phyloP scores from a whole-genome alignment of 2,113 vertebrate species.

The Plestiodon gilberti region DNA sequence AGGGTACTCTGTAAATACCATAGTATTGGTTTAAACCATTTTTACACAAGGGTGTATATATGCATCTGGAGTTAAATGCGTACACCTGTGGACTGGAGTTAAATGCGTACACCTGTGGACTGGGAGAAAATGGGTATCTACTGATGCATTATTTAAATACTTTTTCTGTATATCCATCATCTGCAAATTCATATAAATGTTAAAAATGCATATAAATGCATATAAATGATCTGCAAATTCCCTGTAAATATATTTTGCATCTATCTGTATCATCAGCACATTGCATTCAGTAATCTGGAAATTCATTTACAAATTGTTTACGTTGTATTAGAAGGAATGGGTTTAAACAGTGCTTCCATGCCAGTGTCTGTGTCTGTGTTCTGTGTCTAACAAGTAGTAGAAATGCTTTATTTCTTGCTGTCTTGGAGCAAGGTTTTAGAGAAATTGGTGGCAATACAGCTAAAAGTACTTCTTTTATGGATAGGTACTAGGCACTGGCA shows the following conservation, averaged over 20 bases:
- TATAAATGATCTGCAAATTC: conserved; percentile 3
- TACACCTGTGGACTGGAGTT: no score
- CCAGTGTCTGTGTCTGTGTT: conserved; percentile 52
- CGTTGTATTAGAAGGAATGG: conserved; percentile 54
- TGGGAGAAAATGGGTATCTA: no score
- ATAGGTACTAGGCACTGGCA: no score
- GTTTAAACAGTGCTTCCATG: conserved; percentile 43
- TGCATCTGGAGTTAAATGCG: no score
- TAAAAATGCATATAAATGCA: no score
- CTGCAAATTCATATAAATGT: neutral
- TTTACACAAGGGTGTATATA: no score
- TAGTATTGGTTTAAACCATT: conserved; percentile 26
- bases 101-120: no score
- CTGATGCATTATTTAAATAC: conserved; percentile 43
- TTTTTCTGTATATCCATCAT: conserved; percentile 40
- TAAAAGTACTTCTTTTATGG: conserved; percentile 46
- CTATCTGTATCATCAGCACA: conserved; percentile 53
- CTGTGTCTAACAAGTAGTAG: conserved; percentile 24
- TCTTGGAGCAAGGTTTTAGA: conserved; percentile 58
- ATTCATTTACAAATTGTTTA: conserved; percentile 7
- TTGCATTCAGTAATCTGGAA: conserved; percentile 52
- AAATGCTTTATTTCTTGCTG: conserved; percentile 54
- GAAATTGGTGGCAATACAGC: conserved; percentile 47
- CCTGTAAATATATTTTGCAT: conserved; percentile 63
- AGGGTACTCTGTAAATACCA: conserved; percentile 42